Percentiles rank a stretch among this genome's conserved stretches.
phyloP scores from a whole-genome alignment of 2,888 invertebrate species.

The Drosophila mimetica region DNA sequence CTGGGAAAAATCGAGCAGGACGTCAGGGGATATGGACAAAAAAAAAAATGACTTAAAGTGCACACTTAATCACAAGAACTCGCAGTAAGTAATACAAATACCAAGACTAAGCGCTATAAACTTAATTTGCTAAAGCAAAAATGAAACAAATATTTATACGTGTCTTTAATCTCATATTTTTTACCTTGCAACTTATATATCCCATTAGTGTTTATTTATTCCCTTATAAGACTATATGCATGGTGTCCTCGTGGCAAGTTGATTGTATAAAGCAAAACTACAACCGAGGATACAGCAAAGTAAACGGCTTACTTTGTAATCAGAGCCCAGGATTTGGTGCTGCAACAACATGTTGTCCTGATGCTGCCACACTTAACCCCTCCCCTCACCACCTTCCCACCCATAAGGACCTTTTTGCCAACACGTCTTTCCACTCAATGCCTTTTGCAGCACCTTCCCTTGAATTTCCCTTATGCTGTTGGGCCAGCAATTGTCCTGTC shows the following conservation, averaged over 20 bases:
- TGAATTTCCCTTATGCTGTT: slow-evolving; percentile 1
- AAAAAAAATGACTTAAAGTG: not conserved
- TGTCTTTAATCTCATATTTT: not conserved
- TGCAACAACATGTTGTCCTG: slow-evolving; percentile 31
- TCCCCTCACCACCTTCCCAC: not conserved
- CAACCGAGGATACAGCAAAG: slow-evolving; percentile 31
- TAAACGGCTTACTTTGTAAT: slow-evolving; percentile 71
- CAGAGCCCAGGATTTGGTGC: slow-evolving; percentile 47
- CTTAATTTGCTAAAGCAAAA: too few species aligned
- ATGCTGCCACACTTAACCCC: slow-evolving; percentile 15
- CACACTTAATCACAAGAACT: not conserved
- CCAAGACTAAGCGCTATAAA: too few species aligned
- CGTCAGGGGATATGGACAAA: not conserved
- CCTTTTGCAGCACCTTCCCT: not conserved
- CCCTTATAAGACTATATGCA: not conserved
- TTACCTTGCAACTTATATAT: slow-evolving; percentile 30
- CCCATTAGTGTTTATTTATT: slow-evolving; percentile 51
- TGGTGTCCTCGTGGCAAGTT: slow-evolving; percentile 37
- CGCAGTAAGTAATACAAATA: too few species aligned
- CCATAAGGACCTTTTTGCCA: slow-evolving; percentile 22
- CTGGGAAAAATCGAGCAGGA: not conserved
- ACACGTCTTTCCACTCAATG: slow-evolving; percentile 28
- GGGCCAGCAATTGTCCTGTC: slow-evolving; percentile 37
- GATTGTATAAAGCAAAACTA: slow-evolving; percentile 73
- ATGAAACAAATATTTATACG: too few species aligned